Conservation (phyloP, 2,888 invertebrate genomes). For the Copidosoma aretas region DNA sequence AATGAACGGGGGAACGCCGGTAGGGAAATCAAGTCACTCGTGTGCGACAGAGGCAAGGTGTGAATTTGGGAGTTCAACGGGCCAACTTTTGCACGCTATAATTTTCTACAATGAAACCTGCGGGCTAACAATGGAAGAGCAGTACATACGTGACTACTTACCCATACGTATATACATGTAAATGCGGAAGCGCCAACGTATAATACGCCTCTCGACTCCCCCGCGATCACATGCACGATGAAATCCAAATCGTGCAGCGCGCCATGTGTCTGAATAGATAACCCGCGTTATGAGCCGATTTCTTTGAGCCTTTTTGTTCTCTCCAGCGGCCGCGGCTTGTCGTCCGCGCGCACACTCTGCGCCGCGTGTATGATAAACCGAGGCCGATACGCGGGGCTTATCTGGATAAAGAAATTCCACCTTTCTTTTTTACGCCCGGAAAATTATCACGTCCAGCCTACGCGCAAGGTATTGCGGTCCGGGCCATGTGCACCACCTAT, state of each 20-base stretch:
- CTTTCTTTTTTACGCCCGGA: conserved; percentile 5
- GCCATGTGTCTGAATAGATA: conserved; percentile 6
- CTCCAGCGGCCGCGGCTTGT: not conserved
- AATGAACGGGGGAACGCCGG: too few relatives aligned
- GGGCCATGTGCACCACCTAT: not conserved
- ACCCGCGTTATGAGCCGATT: not conserved
- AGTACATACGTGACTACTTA: too few relatives aligned
- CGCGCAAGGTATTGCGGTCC: too few relatives aligned
- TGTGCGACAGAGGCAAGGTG: too few relatives aligned
- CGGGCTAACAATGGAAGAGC: too few relatives aligned
- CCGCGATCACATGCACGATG: conserved; percentile 9
- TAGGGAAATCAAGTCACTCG: too few relatives aligned
- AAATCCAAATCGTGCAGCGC: conserved; percentile 15
- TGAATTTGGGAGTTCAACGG: too few relatives aligned
- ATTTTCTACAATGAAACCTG: too few relatives aligned
- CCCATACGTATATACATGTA: too few relatives aligned
- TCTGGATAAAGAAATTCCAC: conserved; percentile 19
- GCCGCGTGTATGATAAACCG: conserved; percentile 21
- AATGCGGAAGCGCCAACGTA: too few relatives aligned
- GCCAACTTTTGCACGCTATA: too few relatives aligned
- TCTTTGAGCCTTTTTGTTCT: not conserved
- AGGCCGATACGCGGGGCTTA: conserved; percentile 1
- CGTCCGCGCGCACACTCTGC: too few relatives aligned
- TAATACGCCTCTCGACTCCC: not conserved
- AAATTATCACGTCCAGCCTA: conserved; percentile 14